These are phyloP conservation scores for Euclidia mi DNA, from an alignment of 2,888 invertebrate genomes.

Conservation along the genomic window DNA sequence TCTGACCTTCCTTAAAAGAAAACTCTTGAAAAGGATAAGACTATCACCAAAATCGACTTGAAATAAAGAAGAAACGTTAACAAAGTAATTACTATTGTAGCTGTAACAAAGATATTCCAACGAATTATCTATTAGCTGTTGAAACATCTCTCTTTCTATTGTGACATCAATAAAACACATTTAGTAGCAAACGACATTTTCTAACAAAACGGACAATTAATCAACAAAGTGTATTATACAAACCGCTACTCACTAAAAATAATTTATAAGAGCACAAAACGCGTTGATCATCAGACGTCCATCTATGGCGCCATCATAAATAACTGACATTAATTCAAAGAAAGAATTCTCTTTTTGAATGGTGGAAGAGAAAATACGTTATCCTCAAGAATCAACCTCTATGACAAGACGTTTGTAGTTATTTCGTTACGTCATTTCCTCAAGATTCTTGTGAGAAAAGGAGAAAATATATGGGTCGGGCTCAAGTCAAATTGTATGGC, in stretches of 20 bases:
- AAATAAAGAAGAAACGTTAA: no score
- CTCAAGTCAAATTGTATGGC: slow-evolving; percentile 42
- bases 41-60: no score
- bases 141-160: no score
- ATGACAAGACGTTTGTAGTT: slow-evolving; percentile 56
- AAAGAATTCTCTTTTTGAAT: slow-evolving; percentile 37
- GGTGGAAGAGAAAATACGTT: slow-evolving; percentile 48
- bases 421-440: slow-evolving; percentile 48
- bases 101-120: no score
- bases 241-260: slow-evolving; percentile 10
- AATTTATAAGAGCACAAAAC: slow-evolving; percentile 28
- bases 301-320: slow-evolving; percentile 47
- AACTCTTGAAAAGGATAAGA: no score
- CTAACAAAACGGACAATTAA: no score
- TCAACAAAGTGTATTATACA: neutral
- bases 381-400: slow-evolving; percentile 41
- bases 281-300: slow-evolving; percentile 46
- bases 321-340: slow-evolving; percentile 52
- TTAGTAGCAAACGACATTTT: no score
- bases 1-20: no score
- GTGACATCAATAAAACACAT: no score
- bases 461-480: slow-evolving; percentile 37
- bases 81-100: no score
- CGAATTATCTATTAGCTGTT: no score
- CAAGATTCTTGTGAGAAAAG: slow-evolving; percentile 31